Evolutionary conservation across 2,797 vertebrate genomes (phyloP), one percentile per base, ranked within the genome.

Genomic region (Malurus leucopterus): DNA sequence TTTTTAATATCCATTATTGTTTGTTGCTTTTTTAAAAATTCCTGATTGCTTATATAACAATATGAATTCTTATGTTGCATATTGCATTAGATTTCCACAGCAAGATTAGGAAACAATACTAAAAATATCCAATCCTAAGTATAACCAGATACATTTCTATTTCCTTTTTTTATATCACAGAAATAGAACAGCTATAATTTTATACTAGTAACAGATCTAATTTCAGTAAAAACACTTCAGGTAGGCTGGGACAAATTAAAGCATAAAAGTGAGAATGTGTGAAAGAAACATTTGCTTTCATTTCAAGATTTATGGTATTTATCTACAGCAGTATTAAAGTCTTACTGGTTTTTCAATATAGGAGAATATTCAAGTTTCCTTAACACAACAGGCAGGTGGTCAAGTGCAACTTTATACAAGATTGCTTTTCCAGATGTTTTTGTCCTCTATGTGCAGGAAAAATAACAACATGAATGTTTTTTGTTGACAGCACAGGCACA

Each of bases 131-230:
- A 64, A 7, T 54, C 55, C 65, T 85, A 80, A 91, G 50, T 86
- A 83, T 74, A 93, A 51, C 23, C 50, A 81, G 55, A 86, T 89
- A 86, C 20, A 57, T 87, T 95, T 88, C 44, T 72, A 23, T 78
- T 75, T 77, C 20, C 13, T 80, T 92, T 87, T 87, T 84, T 24
- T 9, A 30, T 80, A 72, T 30, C 53, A 65, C 61, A 68, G 50
- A 92, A 93, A 95, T 85, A 88, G 64, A 81, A 81, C 34, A 58
- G 77, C 72, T 89, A 92, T 92, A 95, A 89, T 87, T 91, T 93
- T 90, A 43, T 84, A 74, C 89, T 82, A 85, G 79, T 82, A 93
- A 85, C 67, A 80, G 80, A 90, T 86, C 84, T 90, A 93, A 94
- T 91, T 78, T 94, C 54, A 77, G 80, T 72, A 64, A 74, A 91